Base-by-base conservation (phyloP, 92 coral and sea anemone genomes). In the Palythoa heliodiscus region DNA sequence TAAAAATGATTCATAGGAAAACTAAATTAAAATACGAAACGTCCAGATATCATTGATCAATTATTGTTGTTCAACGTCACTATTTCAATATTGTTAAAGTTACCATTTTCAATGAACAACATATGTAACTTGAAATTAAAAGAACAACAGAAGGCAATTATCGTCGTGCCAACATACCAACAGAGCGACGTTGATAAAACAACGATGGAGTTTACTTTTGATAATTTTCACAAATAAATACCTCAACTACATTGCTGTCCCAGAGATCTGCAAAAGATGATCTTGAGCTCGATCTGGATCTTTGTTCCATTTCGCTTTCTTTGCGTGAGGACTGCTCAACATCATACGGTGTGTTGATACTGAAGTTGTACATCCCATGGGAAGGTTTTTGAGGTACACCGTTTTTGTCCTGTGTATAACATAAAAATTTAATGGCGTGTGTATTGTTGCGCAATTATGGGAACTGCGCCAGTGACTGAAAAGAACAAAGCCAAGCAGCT, bases 221-320 rank as follows among this genome's bases (percentile, higher is more conserved):
- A 52, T 2, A 8, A 71, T 38, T 71, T 38, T 16, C 11, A 7
- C 11, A 13, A 47, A 13, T 35, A 67, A 25, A 37, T 55, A 80
- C 84, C 84, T 80, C 84, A 48, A 80, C 84, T 43, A 80, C 84
- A 80, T 43, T 80, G 74, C 84, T 80, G 70, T 80, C 74, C 84
- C 84, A 80, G 13, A 80, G 84, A 29, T 80, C 74, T 80, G 84
- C 84, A 35, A 80, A 80, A n/a, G 84, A 80, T 3, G 84, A 80
- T 17, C 61, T 47, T 20, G 84, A 63, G 20, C 84, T 80, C n/a
- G 84, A 80, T 24, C 84, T 80, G 8, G 84, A 79, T 19, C 60
- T 76, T 55, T 47, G 25, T 20, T 80, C 84, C 11, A 80, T 52
- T 3, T 80, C 84, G 29, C 52, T 80, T 80, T 68, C 84, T 53